Percentiles rank a stretch among this genome's conserved stretches.
Conservation (phyloP, 2,113 vertebrate species). For the Puntigrus tetrazona region DNA sequence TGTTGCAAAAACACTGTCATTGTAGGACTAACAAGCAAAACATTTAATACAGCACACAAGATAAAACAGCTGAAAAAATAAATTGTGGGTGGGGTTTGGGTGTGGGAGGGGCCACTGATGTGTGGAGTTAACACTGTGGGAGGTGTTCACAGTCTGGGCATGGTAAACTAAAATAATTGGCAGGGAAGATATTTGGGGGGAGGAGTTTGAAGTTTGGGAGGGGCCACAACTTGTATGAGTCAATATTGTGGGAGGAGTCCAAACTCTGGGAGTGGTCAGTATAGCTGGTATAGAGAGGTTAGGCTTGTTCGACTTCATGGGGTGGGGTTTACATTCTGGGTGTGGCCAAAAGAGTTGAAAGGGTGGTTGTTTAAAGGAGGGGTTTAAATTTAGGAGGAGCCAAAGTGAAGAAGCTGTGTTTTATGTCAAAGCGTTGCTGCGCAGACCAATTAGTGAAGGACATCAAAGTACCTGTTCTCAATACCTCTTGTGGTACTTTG, state of each 20-base stretch:
- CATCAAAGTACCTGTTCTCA: background rate
- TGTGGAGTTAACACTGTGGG: background rate
- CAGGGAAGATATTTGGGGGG: background rate
- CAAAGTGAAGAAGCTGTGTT: background rate
- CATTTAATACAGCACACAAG: constrained; percentile 7
- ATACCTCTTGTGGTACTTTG: background rate
- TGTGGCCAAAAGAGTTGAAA: background rate
- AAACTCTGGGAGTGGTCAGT: background rate
- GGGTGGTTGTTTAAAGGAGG: background rate
- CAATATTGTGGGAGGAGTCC: background rate
- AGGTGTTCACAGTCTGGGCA: background rate
- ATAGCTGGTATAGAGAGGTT: background rate
- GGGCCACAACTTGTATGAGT: no score
- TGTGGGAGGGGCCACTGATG: background rate
- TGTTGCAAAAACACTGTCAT: background rate
- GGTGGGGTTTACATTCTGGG: background rate
- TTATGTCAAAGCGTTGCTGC: background rate
- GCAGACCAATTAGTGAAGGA: background rate
- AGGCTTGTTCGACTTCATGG: no score
- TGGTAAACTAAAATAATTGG: background rate
- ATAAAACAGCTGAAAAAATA: constrained; percentile 19
- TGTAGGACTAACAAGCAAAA: background rate
- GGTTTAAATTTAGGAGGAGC: background rate
- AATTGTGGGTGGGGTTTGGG: background rate
- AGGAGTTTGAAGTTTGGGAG: background rate